Conservation (phyloP, 1,140 invertebrate genomes). For the Neodiprion virginianus region DNA sequence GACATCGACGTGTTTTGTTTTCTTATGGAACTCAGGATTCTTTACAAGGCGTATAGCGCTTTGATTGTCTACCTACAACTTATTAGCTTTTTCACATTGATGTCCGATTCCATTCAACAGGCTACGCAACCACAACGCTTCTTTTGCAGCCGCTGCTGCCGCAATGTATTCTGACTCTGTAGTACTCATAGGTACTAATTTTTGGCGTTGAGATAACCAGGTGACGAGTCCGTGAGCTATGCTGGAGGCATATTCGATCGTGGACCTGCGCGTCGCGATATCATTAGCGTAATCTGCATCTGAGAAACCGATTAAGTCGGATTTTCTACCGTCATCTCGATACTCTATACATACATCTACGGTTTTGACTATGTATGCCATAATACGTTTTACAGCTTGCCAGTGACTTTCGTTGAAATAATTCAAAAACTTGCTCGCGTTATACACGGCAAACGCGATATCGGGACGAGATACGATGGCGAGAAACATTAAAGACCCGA, state of each 20-base stretch:
- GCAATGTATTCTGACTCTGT: constrained; percentile 61
- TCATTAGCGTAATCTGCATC: too few relatives aligned
- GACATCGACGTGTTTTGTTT: constrained; percentile 45
- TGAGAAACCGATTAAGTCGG: too few relatives aligned
- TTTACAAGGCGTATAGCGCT: constrained; percentile 34
- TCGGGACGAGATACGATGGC: constrained; percentile 22
- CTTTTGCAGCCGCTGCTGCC: constrained; percentile 45
- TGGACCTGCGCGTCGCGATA: too few relatives aligned
- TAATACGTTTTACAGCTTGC: constrained; percentile 3
- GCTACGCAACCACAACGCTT: constrained; percentile 42
- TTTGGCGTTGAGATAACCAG: constrained; percentile 56
- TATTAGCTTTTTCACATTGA: constrained; percentile 16
- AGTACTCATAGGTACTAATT: constrained; percentile 51
- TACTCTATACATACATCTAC: too few relatives aligned
- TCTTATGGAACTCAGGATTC: constrained; percentile 34
- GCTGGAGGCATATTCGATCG: too few relatives aligned
- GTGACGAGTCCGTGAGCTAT: constrained; percentile 34
- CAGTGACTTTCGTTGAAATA: constrained; percentile 17
- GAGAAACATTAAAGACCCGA: constrained; percentile 8
- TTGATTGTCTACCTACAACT: constrained; percentile 32
- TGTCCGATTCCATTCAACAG: constrained; percentile 32
- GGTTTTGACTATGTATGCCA: too few relatives aligned
- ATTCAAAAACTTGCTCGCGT: constrained; percentile 25
- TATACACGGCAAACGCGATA: constrained; percentile 20
- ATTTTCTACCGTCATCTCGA: too few relatives aligned